These are phyloP conservation scores for Pristionchus fissidentatus DNA, from an alignment of 2,888 invertebrate genomes.

Conservation along the genomic window DNA sequence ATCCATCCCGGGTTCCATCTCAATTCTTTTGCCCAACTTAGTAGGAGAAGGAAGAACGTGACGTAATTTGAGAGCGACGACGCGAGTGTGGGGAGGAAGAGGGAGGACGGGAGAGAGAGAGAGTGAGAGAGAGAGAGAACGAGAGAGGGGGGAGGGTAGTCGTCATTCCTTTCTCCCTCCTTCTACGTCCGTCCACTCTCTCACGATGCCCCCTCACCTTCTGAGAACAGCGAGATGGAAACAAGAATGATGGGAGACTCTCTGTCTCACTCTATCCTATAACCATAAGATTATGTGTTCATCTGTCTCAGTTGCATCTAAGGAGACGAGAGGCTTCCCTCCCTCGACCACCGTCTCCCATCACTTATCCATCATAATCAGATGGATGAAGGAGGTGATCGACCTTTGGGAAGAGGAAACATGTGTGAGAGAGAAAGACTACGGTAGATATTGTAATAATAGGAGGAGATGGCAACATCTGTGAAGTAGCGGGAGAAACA, in stretches of 20 bases:
- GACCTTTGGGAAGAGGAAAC: neutral
- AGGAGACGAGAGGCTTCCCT: conserved; percentile 51
- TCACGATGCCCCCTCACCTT: neutral
- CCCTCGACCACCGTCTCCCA: conserved; percentile 45
- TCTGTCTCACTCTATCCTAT: too few species aligned
- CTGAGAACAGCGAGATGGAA: too few species aligned
- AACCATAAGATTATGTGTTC: too few species aligned
- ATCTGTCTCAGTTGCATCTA: too few species aligned
- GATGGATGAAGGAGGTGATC: neutral
- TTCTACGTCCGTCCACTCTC: neutral
- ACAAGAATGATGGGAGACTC: too few species aligned
- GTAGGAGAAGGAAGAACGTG: conserved; percentile 14
- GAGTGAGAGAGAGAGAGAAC: conserved; percentile 51
- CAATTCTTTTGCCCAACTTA: conserved; percentile 14
- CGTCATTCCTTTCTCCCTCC: conserved; percentile 18
- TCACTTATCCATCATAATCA: neutral
- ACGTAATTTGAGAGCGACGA: conserved; percentile 18
- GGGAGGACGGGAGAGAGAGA: neutral
- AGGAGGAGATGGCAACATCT: conserved; percentile 3
- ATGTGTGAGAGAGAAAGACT: neutral
- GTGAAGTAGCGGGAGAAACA: neutral
- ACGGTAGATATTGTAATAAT: neutral
- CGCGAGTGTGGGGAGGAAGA: too few species aligned
- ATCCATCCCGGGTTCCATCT: neutral
- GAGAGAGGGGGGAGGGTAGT: conserved; percentile 48